A percentile compares a stretch with the other conserved stretches of the same genome.
Conservation (phyloP, 2,888 invertebrate genomes). For the Deilephila elpenor region DNA sequence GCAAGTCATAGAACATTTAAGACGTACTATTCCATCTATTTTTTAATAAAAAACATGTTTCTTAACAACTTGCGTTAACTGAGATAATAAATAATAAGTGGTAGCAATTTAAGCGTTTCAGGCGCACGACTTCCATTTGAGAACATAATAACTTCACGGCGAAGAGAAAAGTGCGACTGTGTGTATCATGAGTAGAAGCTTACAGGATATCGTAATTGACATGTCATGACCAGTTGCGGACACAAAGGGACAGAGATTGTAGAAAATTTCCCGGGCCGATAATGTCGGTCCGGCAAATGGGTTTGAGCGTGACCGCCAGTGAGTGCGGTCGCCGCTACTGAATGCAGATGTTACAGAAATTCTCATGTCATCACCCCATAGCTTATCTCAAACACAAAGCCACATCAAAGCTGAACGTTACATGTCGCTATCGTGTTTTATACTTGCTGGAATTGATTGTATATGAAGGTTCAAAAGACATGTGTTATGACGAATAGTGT, state of each 20-base stretch:
- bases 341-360: conserved; percentile 66
- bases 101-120: neutral
- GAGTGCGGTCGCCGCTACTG: conserved; percentile 55
- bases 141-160: conserved; percentile 38
- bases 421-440: neutral
- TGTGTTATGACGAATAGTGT: no score
- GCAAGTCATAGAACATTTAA: no score
- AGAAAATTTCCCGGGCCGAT: conserved; percentile 77
- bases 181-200: conserved; percentile 51
- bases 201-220: conserved; percentile 80
- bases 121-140: conserved; percentile 2
- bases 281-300: conserved; percentile 76
- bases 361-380: conserved; percentile 45
- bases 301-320: conserved; percentile 58
- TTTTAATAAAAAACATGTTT: no score
- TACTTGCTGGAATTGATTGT: neutral
- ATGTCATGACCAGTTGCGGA: conserved; percentile 77
- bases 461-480: no score
- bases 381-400: neutral
- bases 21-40: no score
- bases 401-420: neutral
- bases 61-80: no score
- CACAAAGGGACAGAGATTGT: conserved; percentile 81
- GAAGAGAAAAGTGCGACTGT: conserved; percentile 42
- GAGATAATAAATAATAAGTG: no score